Percentiles rank a stretch among this genome's conserved stretches.
phyloP scores from a whole-genome alignment of 2,797 vertebrate genomes.

The Parotocinclus haroldoi region DNA sequence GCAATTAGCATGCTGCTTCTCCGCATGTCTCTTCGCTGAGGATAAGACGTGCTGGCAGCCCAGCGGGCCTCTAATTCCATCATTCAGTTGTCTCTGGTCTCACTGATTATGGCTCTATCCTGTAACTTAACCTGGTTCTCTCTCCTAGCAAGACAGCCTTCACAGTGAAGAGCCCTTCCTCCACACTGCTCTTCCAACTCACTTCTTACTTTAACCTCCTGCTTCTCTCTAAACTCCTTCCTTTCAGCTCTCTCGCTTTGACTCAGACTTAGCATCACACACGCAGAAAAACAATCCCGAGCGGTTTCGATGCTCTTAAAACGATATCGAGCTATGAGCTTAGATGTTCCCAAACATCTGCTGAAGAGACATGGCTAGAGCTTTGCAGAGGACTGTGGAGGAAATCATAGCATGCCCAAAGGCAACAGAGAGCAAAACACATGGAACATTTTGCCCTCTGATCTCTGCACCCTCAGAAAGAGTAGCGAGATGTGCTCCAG shows the following conservation, averaged over 20 bases:
- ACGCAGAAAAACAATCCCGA: slow-evolving; percentile 15
- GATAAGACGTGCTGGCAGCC: slow-evolving; percentile 29
- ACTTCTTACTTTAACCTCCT: slow-evolving; percentile 50
- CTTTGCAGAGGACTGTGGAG: slow-evolving; percentile 26
- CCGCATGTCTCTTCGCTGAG: slow-evolving; percentile 28
- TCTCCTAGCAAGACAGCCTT: slow-evolving; percentile 43
- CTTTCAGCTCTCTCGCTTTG: slow-evolving; percentile 25
- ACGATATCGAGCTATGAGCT: slow-evolving; percentile 41
- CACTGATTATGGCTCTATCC: slow-evolving; percentile 51
- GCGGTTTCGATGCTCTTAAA: slow-evolving; percentile 54
- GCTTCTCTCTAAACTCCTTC: slow-evolving; percentile 15
- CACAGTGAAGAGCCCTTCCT: slow-evolving; percentile 30
- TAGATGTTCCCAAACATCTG: slow-evolving; percentile 61
- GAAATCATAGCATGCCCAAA: slow-evolving; percentile 39
- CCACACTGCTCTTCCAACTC: slow-evolving; percentile 55
- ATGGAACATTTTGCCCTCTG: slow-evolving; percentile 42
- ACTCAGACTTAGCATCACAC: slow-evolving; percentile 21
- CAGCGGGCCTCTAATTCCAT: slow-evolving; percentile 57
- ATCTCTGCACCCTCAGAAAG: slow-evolving; percentile 40
- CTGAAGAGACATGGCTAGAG: slow-evolving; percentile 32
- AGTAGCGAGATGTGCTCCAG: slow-evolving; percentile 21
- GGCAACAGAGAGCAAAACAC: slow-evolving; percentile 34
- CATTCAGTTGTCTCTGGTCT: slow-evolving; percentile 71
- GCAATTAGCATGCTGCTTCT: slow-evolving; percentile 69
- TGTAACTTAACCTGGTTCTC: slow-evolving; percentile 48